phyloP scores from a whole-genome alignment of 2,797 vertebrate species.

The Apogon hyalosoma region DNA sequence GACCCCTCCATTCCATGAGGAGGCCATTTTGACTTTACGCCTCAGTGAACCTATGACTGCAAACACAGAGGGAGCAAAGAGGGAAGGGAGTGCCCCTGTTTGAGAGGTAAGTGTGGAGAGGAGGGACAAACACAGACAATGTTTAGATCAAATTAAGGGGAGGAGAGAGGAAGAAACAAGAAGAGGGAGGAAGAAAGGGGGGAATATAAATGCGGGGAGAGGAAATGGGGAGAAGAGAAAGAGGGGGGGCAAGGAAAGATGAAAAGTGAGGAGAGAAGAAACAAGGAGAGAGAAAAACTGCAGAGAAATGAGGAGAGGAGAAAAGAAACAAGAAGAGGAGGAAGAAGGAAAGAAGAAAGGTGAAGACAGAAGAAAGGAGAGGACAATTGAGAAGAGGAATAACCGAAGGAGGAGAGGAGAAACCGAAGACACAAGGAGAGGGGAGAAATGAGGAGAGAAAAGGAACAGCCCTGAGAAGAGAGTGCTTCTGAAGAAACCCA shows the following conservation, averaged over 20 bases:
- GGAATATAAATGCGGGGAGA: not conserved
- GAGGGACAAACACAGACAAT: too few species aligned
- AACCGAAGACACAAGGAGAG: too few species aligned
- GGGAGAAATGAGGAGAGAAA: not conserved
- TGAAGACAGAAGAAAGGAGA: too few species aligned
- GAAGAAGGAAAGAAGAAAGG: not conserved
- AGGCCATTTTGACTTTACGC: constrained; percentile 66
- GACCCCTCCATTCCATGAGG: constrained; percentile 55
- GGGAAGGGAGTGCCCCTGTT: constrained; percentile 14
- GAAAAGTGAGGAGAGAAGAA: too few species aligned
- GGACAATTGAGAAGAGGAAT: too few species aligned
- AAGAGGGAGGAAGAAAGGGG: not conserved
- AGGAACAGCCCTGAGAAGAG: not conserved
- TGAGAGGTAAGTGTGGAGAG: constrained; percentile 10
- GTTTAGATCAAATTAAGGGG: too few species aligned
- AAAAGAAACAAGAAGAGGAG: too few species aligned
- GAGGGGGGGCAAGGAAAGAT: too few species aligned
- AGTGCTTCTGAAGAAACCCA: constrained; percentile 24
- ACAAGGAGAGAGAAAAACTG: not conserved
- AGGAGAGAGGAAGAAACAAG: too few species aligned
- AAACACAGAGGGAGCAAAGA: constrained; percentile 46
- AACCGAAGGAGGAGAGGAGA: too few species aligned
- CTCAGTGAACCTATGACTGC: constrained; percentile 60
- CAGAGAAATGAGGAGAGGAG: not conserved
- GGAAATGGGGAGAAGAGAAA: too few species aligned